Percentiles rank a stretch among this genome's conserved stretches.
These are phyloP conservation scores for Intellagama lesueurii DNA, from an alignment of 2,797 vertebrate species.

Conservation along the genomic window DNA sequence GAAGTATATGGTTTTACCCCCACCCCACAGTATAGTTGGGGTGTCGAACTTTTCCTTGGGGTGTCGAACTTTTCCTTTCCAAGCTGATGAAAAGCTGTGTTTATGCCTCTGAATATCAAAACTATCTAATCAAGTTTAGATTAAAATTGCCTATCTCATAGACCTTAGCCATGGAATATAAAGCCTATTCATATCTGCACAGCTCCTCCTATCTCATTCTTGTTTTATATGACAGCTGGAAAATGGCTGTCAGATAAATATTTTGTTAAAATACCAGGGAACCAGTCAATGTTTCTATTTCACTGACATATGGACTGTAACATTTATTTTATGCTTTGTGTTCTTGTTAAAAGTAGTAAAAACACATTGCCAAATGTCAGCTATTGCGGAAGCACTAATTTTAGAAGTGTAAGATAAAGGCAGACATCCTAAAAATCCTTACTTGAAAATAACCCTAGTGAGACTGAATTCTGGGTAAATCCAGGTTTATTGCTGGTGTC, in stretches of 20 bases:
- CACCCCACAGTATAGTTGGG: too few relatives aligned
- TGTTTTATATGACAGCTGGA: background rate
- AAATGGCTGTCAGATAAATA: slow-evolving; percentile 5
- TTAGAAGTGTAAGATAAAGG: background rate
- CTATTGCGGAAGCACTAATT: slow-evolving; percentile 1
- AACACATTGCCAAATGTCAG: background rate
- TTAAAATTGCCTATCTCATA: background rate
- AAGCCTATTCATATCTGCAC: background rate
- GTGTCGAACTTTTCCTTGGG: too few relatives aligned
- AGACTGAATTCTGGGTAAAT: background rate
- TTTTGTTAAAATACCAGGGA: slow-evolving; percentile 8
- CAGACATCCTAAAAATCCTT: background rate
- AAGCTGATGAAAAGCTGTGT: too few relatives aligned
- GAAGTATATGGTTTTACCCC: too few relatives aligned
- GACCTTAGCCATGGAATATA: background rate
- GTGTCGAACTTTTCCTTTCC: too few relatives aligned
- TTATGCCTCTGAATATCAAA: too few relatives aligned
- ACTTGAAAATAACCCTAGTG: background rate
- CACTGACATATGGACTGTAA: background rate
- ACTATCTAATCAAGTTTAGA: background rate
- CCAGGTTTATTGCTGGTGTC: background rate
- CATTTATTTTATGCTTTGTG: background rate
- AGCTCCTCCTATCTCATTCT: background rate
- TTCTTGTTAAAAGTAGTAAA: background rate
- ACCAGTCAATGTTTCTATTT: background rate